Evolutionary conservation across 2,113 vertebrate genomes (phyloP).

Genomic region (Cebus imitator): DNA sequence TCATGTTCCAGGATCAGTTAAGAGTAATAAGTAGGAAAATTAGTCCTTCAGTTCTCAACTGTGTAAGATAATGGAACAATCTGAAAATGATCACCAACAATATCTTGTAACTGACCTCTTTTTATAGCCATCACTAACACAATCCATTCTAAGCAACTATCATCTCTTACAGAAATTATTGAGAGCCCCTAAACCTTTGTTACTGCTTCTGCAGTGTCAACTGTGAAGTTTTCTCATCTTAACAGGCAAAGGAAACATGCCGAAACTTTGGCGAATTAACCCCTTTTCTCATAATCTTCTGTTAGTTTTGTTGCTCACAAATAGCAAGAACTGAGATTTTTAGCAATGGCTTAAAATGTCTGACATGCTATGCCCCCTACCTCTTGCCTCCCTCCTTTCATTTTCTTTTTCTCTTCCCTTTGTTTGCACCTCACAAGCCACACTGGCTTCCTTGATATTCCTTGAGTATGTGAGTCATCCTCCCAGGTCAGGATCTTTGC

Average conservation of each 20-base stretch:
- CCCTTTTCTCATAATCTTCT: background rate
- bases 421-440: background rate
- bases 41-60: background rate
- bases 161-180: background rate
- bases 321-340: background rate
- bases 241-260: background rate
- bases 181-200: background rate
- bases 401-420: background rate
- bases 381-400: background rate
- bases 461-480: background rate
- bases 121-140: background rate
- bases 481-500: background rate
- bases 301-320: background rate
- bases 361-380: fast-evolving
- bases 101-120: background rate
- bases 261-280: background rate
- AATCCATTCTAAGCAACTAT: background rate
- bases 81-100: background rate
- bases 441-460: background rate
- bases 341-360: background rate
- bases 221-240: background rate
- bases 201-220: background rate
- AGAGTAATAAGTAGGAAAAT: background rate
- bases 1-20: background rate
- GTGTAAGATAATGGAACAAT: background rate